phyloP scores from a whole-genome alignment of 2,113 vertebrate species.

The Trinectes maculatus region DNA sequence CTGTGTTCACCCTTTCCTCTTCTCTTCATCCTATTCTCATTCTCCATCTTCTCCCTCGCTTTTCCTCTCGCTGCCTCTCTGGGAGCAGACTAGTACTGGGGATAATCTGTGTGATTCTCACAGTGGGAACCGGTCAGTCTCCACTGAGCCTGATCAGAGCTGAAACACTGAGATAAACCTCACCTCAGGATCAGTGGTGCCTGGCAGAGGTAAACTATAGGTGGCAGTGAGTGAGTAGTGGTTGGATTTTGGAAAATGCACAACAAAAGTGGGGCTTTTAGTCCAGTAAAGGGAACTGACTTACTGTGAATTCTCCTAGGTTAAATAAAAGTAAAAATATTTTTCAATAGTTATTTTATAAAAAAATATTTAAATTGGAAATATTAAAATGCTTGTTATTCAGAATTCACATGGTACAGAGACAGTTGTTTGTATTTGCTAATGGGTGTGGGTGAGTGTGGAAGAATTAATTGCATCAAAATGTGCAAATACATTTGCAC shows the following conservation, averaged over 20 bases:
- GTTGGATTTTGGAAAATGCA: constrained; percentile 23
- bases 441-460: constrained; percentile 24
- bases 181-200: constrained; percentile 36
- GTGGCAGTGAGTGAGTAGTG: constrained; percentile 34
- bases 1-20: constrained; percentile 42
- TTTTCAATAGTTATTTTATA: too few relatives aligned
- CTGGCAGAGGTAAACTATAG: constrained; percentile 48
- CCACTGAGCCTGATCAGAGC: constrained; percentile 53
- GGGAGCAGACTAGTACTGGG: constrained; percentile 38
- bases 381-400: neutral
- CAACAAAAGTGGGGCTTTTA: constrained; percentile 4
- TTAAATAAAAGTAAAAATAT: too few relatives aligned
- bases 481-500: constrained; percentile 31
- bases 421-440: constrained; percentile 4
- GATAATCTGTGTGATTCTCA: constrained; percentile 68
- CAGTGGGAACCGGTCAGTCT: constrained; percentile 43
- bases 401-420: too few relatives aligned
- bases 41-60: constrained; percentile 21
- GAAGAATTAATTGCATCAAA: constrained; percentile 24
- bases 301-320: too few relatives aligned
- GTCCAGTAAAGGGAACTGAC: constrained; percentile 3
- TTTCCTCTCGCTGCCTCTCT: constrained; percentile 5
- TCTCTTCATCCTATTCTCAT: constrained; percentile 29
- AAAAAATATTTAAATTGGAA: too few relatives aligned
- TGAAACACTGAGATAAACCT: constrained; percentile 65